Evolutionary conservation across 2,797 vertebrate species (phyloP), one percentile per base, ranked within the genome.

Genomic region (Chelon auratus): DNA sequence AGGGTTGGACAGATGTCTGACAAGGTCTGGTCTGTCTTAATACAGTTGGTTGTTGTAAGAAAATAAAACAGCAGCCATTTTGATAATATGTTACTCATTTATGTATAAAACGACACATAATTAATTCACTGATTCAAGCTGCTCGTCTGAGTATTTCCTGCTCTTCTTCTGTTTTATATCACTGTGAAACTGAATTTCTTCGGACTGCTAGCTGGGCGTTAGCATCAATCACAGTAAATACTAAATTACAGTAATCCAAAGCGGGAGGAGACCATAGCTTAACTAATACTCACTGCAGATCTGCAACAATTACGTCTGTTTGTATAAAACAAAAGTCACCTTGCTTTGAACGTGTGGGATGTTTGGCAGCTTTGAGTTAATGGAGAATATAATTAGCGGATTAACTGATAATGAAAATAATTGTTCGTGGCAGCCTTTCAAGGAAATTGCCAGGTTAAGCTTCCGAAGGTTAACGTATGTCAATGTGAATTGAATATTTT

Each of bases 1-100:
- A 51, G 51, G 22, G 20, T n/a, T 45, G 42, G 47, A 52, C 53
- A 15, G 26, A 75, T 62, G 24, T 59, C 73, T 62, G 37, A 76
- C 65, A 54, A 30, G 33, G 47, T 20, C 58, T 50, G 0, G 18
- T 56, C 52, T 75, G 45, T 13, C 0, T 12, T 60, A 22, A 57
- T 40, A 11, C 7, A 30, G 61, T 22, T 24, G 30, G 13, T 12
- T 20, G 40, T 54, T 40, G 37, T 17, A n/a, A 48, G n/a, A 61
- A 37, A 62, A 39, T 39, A n/a, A 61, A 50, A 36, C 17, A 24
- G 24, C 30, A 43, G 36, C 17, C 24, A 66, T 42, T 67, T 18
- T 37, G 39, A 39, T 56, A 30, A 56, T 40, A 33, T 30, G 3
- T 30, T 39, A 10, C 20, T 43, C 6, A 10, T 50, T 43, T 54